Conservation (phyloP, 2,888 invertebrate genomes). For the Drosophila merina region DNA sequence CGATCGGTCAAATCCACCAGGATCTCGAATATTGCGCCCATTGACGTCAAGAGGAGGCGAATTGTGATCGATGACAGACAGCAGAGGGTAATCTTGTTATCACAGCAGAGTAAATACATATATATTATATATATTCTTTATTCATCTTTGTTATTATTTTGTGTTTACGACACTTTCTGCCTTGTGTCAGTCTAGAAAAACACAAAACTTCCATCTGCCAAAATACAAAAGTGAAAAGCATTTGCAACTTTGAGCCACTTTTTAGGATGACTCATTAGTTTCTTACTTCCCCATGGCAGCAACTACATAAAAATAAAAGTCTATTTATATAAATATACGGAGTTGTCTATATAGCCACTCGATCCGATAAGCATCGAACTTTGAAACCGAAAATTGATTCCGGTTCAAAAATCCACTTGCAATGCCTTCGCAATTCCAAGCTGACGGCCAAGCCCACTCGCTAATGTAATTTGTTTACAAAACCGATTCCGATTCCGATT, state of each 20-base stretch:
- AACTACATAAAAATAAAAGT: not conserved
- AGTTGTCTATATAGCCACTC: not conserved
- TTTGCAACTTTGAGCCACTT: not conserved
- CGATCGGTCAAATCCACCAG: constrained; percentile 66
- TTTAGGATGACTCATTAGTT: not conserved
- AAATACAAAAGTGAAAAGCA: not conserved
- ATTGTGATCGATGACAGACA: constrained; percentile 17
- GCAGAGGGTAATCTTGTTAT: constrained; percentile 40
- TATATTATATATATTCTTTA: constrained; percentile 2
- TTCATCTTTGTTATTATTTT: constrained; percentile 22
- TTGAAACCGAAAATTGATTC: constrained; percentile 38
- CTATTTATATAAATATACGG: not conserved
- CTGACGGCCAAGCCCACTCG: not conserved
- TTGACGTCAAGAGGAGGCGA: constrained; percentile 60
- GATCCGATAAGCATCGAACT: constrained; percentile 45
- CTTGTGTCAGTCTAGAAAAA: not conserved
- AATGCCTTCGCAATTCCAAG: constrained; percentile 1
- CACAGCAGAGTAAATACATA: constrained; percentile 16
- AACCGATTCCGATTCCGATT: not conserved
- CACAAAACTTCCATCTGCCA: not conserved
- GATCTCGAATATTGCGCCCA: constrained; percentile 53
- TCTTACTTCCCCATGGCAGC: constrained; percentile 5
- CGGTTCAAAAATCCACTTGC: constrained; percentile 41
- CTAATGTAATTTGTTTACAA: constrained; percentile 2
- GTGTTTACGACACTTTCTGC: constrained; percentile 44